A percentile compares a stretch with the other conserved stretches of the same genome.
phyloP scores from a whole-genome alignment of 2,113 vertebrate genomes.

The Sula dactylatra region DNA sequence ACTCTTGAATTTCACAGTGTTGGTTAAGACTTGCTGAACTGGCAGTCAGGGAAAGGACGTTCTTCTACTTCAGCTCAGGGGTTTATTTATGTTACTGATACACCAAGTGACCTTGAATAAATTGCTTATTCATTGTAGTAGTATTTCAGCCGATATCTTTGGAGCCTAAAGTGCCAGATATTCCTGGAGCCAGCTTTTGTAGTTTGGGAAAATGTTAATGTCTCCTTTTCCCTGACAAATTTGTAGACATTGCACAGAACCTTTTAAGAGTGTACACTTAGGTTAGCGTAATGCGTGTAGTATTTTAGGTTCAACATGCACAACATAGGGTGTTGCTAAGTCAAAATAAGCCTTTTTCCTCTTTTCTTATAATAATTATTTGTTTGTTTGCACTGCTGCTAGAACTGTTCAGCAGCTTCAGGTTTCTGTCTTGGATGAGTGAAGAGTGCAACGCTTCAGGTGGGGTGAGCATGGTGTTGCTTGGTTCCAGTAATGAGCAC shows the following conservation, averaged over 20 bases:
- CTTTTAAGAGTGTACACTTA: not conserved
- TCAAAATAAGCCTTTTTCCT: not conserved
- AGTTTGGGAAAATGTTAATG: not conserved
- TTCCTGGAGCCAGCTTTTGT: not conserved
- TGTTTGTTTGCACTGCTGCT: not conserved
- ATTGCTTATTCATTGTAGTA: not conserved
- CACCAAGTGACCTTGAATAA: not conserved
- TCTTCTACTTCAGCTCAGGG: not conserved
- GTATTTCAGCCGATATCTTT: not conserved
- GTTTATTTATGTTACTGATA: constrained; percentile 13
- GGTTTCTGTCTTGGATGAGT: not conserved
- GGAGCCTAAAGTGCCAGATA: not conserved
- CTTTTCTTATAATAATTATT: not conserved
- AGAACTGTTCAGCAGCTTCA: not conserved
- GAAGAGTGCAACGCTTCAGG: not conserved
- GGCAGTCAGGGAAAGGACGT: not conserved
- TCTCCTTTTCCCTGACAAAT: not conserved
- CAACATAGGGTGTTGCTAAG: not conserved
- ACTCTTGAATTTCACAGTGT: not conserved
- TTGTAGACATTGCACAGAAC: not conserved
- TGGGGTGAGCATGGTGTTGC: not conserved
- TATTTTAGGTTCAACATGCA: not conserved
- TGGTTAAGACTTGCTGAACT: not conserved
- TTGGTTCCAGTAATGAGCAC: not conserved
- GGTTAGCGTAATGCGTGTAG: not conserved